Evolutionary conservation across 2,888 invertebrate species (phyloP).

Genomic region (Parnassius orleans): DNA sequence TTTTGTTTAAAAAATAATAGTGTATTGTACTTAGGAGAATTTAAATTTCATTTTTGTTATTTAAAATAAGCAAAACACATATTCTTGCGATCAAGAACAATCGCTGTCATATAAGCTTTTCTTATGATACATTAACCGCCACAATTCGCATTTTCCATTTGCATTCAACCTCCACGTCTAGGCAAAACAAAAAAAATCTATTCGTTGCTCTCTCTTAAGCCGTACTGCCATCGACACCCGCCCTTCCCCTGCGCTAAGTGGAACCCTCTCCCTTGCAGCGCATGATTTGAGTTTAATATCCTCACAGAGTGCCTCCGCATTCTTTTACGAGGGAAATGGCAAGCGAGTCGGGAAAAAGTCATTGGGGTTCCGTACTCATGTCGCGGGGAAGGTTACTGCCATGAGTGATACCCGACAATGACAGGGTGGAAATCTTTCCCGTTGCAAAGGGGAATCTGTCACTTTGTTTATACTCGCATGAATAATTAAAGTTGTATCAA

Average conservation of each 20-base stretch:
- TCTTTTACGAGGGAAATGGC: constrained; percentile 63
- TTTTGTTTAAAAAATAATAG: too few relatives aligned
- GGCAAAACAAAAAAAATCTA: constrained; percentile 17
- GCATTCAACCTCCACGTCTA: constrained; percentile 28
- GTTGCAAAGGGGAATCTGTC: constrained; percentile 24
- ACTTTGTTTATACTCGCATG: constrained; percentile 35
- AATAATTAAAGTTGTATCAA: constrained; percentile 25
- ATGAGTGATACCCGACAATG: constrained; percentile 37
- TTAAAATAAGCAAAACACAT: neutral
- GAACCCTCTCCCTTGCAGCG: constrained; percentile 40
- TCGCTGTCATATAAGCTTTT: constrained; percentile 11
- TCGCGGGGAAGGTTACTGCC: constrained; percentile 30
- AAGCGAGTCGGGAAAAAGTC: constrained; percentile 36
- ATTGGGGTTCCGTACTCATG: constrained; percentile 30
- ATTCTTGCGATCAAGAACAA: neutral
- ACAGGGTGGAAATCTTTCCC: constrained; percentile 35
- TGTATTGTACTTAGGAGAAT: too few relatives aligned
- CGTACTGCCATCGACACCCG: constrained; percentile 31
- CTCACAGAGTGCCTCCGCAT: constrained; percentile 64
- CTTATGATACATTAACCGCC: constrained; percentile 10
- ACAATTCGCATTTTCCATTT: constrained; percentile 38
- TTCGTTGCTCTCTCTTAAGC: constrained; percentile 33
- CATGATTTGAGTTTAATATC: constrained; percentile 78
- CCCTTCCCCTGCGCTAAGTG: constrained; percentile 35
- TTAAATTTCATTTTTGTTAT: too few relatives aligned